phyloP scores from a whole-genome alignment of 2,113 vertebrate genomes.

The Apodemus speciosus region DNA sequence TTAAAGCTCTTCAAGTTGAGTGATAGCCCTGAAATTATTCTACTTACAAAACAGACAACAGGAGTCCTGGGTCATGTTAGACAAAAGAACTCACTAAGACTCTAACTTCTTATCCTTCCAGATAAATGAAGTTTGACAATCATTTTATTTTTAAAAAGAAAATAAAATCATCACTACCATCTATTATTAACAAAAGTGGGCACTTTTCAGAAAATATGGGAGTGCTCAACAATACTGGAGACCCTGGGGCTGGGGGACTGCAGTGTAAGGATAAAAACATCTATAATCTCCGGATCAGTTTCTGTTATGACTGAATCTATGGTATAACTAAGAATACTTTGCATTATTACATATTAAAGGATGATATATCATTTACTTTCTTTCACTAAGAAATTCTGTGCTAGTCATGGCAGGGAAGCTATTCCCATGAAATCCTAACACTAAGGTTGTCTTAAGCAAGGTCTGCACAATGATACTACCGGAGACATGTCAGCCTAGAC shows the following conservation, averaged over 20 bases:
- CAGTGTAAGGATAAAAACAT: neutral
- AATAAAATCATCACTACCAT: conserved; percentile 26
- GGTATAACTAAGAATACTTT: neutral
- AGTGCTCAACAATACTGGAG: neutral
- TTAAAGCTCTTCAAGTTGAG: conserved; percentile 60
- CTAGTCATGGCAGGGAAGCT: neutral
- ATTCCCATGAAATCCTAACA: neutral
- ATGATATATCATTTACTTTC: neutral
- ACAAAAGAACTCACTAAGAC: neutral
- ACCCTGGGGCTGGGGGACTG: neutral
- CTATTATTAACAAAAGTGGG: conserved; percentile 24
- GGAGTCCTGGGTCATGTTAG: neutral
- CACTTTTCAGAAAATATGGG: conserved; percentile 10
- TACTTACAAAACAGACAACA: conserved; percentile 43
- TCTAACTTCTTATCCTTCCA: conserved; percentile 26
- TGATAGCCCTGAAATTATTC: conserved; percentile 60
- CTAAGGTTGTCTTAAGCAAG: neutral
- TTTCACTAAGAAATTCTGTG: neutral
- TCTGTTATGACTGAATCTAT: conserved; percentile 13
- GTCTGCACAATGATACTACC: neutral
- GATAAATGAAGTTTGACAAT: conserved; percentile 33
- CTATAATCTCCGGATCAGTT: neutral
- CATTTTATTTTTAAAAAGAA: neutral
- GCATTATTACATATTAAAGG: neutral
- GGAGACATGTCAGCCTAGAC: neutral